phyloP scores from a whole-genome alignment of 2,888 invertebrate genomes.

The Tolmerus cingulatus region DNA sequence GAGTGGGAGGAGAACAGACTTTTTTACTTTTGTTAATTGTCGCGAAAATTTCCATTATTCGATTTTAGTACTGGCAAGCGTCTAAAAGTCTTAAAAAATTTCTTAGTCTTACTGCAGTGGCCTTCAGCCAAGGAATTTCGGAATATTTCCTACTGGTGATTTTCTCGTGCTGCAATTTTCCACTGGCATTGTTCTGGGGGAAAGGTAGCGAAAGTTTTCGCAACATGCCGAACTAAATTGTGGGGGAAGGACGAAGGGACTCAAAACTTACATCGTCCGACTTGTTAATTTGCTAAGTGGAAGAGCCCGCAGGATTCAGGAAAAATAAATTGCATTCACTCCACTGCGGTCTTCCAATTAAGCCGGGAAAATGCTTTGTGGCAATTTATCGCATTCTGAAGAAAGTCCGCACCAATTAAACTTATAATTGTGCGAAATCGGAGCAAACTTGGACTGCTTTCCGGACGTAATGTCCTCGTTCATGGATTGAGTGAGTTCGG shows the following conservation, averaged over 20 bases:
- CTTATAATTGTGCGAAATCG: slow-evolving; percentile 7
- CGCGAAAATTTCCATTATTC: background rate
- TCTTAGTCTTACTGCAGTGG: background rate
- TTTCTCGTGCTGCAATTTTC: background rate
- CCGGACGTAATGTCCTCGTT: background rate
- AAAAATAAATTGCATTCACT: slow-evolving; percentile 12
- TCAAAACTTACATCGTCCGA: background rate
- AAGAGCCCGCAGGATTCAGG: background rate
- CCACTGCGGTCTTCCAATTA: slow-evolving; percentile 41
- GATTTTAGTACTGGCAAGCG: background rate
- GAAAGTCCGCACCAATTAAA: slow-evolving; percentile 9
- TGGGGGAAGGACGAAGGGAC: background rate
- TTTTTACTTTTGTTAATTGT: background rate
- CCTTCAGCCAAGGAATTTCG: background rate
- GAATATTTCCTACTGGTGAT: background rate
- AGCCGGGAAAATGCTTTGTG: slow-evolving; percentile 42
- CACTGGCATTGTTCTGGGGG: background rate
- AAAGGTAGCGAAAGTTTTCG: background rate
- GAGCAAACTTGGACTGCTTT: background rate
- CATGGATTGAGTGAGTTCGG: background rate
- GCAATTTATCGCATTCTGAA: slow-evolving; percentile 42
- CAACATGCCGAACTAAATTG: background rate
- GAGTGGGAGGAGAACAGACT: background rate
- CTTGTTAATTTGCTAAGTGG: slow-evolving; percentile 13
- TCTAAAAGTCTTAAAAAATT: background rate